Evolutionary conservation across 2,113 vertebrate species (phyloP).

Genomic region (Limanda limanda): DNA sequence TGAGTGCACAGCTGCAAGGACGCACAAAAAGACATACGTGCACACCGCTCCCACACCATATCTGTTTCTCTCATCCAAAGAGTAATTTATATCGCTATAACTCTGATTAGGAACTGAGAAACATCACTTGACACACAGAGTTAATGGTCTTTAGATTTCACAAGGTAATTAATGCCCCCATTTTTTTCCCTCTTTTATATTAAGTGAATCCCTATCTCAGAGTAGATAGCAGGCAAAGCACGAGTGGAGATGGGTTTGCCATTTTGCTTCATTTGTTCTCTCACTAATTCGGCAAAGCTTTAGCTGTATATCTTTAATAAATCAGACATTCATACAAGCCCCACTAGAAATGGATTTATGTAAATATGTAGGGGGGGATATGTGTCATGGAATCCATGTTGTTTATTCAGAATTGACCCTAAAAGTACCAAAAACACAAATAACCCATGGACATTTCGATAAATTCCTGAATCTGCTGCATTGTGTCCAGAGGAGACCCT

Average conservation of each 20-base stretch:
- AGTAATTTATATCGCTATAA: constrained; percentile 75
- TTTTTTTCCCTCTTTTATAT: constrained; percentile 54
- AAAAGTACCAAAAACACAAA: constrained; percentile 20
- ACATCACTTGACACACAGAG: constrained; percentile 80
- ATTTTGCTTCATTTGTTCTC: constrained; percentile 64
- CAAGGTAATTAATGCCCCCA: constrained; percentile 74
- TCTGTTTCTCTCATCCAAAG: constrained; percentile 68
- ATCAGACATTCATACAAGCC: constrained; percentile 41
- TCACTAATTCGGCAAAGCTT: constrained; percentile 45
- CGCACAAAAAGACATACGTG: constrained; percentile 32
- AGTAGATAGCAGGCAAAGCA: constrained; percentile 61
- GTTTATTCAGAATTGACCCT: constrained; percentile 37
- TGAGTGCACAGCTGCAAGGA: constrained; percentile 33
- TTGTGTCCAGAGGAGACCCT: constrained; percentile 53
- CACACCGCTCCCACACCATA: constrained; percentile 26
- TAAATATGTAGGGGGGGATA: constrained; percentile 23
- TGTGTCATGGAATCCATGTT: constrained; percentile 32
- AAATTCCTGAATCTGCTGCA: constrained; percentile 59
- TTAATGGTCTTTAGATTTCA: constrained; percentile 80
- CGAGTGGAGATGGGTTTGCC: constrained; percentile 57
- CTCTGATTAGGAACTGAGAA: constrained; percentile 76
- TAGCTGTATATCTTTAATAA: constrained; percentile 47
- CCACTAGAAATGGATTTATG: constrained; percentile 38
- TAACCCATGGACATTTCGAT: constrained; percentile 37
- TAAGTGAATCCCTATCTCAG: constrained; percentile 66